Percentiles rank a stretch among this genome's conserved stretches.
Conservation (phyloP, 2,888 invertebrate genomes). For the Rapana venosa region DNA sequence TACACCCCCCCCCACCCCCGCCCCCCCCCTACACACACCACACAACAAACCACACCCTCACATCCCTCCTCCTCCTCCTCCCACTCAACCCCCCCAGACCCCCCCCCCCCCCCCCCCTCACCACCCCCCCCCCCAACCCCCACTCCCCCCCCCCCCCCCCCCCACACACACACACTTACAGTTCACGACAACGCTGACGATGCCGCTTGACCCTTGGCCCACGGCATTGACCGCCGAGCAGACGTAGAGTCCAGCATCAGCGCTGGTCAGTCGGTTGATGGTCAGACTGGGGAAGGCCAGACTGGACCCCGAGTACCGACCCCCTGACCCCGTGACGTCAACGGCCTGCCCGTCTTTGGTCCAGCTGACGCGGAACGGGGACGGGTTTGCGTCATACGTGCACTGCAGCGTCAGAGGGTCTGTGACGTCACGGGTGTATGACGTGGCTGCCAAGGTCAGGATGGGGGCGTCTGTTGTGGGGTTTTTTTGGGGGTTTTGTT, state of each 20-base stretch:
- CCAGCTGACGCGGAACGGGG: slow-evolving; percentile 27
- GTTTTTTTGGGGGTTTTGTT: not conserved
- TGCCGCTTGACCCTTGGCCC: slow-evolving; percentile 5
- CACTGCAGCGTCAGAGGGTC: slow-evolving; percentile 30
- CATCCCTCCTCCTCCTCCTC: too few species aligned
- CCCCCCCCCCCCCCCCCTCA: too few species aligned
- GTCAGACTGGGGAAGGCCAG: slow-evolving; percentile 45
- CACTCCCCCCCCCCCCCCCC: too few species aligned
- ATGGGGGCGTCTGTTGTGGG: slow-evolving; percentile 37
- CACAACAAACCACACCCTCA: too few species aligned
- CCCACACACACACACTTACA: slow-evolving; percentile 32
- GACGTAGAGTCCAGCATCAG: slow-evolving; percentile 50
- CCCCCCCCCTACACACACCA: too few species aligned
- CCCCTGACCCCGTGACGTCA: slow-evolving; percentile 27
- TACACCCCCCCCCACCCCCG: too few species aligned
- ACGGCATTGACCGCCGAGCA: slow-evolving; percentile 48
- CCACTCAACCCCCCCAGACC: too few species aligned
- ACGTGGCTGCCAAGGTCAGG: slow-evolving; percentile 28
- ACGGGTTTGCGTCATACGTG: slow-evolving; percentile 36
- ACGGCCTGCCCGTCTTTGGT: slow-evolving; percentile 2
- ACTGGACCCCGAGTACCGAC: slow-evolving; percentile 45
- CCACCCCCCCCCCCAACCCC: not conserved
- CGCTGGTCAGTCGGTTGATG: slow-evolving; percentile 34
- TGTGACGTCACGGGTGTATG: slow-evolving; percentile 17
- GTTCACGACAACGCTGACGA: slow-evolving; percentile 14